phyloP scores from a whole-genome alignment of 2,113 vertebrate genomes.

The Tretioscincus oriximinensis region DNA sequence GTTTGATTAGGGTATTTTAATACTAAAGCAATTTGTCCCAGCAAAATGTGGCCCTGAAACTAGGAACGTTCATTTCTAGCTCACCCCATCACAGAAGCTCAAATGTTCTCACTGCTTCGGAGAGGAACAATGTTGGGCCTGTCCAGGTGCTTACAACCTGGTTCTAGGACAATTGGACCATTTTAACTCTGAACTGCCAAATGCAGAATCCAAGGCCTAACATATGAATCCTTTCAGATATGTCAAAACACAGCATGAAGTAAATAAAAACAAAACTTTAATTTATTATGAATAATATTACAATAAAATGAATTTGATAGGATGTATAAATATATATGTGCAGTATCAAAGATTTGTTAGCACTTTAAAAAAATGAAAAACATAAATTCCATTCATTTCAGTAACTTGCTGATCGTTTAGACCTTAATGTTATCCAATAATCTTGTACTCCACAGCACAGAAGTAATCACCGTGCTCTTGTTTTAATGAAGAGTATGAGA shows the following conservation, averaged over 20 bases:
- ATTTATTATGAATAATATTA: neutral
- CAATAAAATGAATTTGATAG: neutral
- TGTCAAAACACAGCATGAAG: neutral
- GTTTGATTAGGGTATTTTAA: no score
- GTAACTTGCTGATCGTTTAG: neutral
- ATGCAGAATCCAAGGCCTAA: neutral
- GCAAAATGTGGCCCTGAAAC: no score
- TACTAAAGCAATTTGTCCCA: no score
- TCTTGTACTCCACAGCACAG: neutral
- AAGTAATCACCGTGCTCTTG: slow-evolving; percentile 27
- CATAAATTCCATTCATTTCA: slow-evolving; percentile 4
- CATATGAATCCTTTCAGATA: neutral
- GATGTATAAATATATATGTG: neutral
- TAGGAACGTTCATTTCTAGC: no score
- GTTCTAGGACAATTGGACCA: neutral
- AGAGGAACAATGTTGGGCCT: no score
- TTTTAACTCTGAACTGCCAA: neutral
- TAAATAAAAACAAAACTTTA: neutral
- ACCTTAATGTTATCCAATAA: neutral
- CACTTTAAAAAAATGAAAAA: neutral
- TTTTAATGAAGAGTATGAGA: slow-evolving; percentile 52
- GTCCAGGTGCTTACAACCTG: no score
- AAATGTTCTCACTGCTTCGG: no score
- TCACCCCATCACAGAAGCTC: no score
- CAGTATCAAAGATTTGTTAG: neutral